A percentile compares a stretch with the other conserved stretches of the same genome.
Evolutionary conservation across 2,113 vertebrate species (phyloP).

Genomic region (Oceanites oceanicus): DNA sequence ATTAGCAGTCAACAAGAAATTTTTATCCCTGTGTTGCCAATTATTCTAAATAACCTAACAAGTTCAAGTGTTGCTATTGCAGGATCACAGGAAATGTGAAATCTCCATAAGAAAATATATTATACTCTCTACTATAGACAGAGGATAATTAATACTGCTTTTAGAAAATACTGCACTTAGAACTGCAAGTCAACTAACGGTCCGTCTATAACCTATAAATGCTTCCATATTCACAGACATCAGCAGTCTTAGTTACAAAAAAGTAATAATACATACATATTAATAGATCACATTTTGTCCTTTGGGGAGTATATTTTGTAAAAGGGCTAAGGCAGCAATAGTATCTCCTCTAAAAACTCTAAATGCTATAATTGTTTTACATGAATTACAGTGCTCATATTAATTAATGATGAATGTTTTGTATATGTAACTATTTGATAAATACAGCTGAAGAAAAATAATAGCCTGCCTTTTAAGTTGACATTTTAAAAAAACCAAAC

Average conservation of each 20-base stretch:
- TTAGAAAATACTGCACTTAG: constrained; percentile 76
- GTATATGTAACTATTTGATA: constrained; percentile 64
- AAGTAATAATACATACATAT: constrained; percentile 76
- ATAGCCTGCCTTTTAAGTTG: constrained; percentile 28
- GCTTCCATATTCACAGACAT: constrained; percentile 74
- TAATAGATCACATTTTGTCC: constrained; percentile 78
- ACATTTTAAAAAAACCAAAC: not conserved
- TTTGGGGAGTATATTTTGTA: constrained; percentile 77
- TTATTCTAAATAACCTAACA: constrained; percentile 45
- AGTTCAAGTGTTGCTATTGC: constrained; percentile 31
- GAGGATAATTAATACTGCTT: constrained; percentile 78
- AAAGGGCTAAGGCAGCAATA: constrained; percentile 76
- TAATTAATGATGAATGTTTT: constrained; percentile 74
- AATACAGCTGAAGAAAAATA: constrained; percentile 61
- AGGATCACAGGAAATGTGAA: constrained; percentile 50
- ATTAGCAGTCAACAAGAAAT: constrained; percentile 37
- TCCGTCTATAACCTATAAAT: constrained; percentile 71
- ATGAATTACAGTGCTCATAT: constrained; percentile 70
- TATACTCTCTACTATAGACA: constrained; percentile 51
- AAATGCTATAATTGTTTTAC: constrained; percentile 78
- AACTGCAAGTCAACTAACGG: constrained; percentile 68
- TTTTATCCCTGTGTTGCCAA: constrained; percentile 34
- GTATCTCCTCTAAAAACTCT: constrained; percentile 72
- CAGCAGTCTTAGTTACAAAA: constrained; percentile 75
- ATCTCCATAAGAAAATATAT: constrained; percentile 36